Evolutionary conservation across 2,797 vertebrate genomes (phyloP).

Genomic region (Phalanger gymnotis): DNA sequence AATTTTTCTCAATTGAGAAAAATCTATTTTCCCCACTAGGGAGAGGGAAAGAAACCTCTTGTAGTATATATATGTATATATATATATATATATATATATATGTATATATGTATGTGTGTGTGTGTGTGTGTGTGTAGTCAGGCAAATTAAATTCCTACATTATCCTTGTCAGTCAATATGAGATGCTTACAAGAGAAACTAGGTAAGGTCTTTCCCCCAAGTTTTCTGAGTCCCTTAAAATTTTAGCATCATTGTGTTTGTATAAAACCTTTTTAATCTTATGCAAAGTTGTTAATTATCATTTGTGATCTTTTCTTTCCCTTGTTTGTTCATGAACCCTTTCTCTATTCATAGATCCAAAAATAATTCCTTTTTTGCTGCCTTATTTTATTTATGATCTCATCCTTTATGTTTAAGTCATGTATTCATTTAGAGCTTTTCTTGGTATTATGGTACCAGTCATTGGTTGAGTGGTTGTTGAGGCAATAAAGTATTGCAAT

Average conservation of each 20-base stretch:
- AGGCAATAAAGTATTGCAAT: not conserved
- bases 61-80: rapidly evolving
- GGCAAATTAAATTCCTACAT: not conserved
- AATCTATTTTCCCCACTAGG: not conserved
- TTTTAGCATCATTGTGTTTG: not conserved
- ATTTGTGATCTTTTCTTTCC: not conserved
- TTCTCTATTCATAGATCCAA: not conserved
- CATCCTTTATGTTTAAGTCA: not conserved
- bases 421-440: not conserved
- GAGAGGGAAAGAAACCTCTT: not conserved
- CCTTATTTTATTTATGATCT: not conserved
- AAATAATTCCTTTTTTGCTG: not conserved
- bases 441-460: not conserved
- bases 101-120: no score
- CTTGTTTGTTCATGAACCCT: not conserved
- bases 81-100: no score
- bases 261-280: not conserved
- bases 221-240: not conserved
- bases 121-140: no score
- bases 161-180: not conserved
- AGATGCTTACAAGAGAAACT: not conserved
- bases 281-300: not conserved
- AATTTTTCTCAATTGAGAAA: not conserved
- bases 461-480: not conserved
- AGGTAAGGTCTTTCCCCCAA: not conserved